Conservation (phyloP, 2,888 invertebrate genomes). For the Aphodius granarius region DNA sequence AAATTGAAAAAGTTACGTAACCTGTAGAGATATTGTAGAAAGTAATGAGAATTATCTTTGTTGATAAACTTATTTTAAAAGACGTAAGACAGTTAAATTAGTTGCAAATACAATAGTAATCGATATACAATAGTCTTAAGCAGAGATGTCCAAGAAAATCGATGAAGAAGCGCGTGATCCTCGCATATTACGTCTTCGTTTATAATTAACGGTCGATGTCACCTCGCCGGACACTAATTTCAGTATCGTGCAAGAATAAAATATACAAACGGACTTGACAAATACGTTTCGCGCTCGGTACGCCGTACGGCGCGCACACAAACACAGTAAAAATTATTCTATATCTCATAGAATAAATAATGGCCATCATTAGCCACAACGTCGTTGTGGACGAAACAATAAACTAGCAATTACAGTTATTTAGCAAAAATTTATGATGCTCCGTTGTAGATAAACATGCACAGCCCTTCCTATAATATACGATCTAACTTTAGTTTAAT, state of each 20-base stretch:
- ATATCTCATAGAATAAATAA: conserved; percentile 18
- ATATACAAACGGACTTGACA: conserved; percentile 13
- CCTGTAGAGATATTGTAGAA: neutral
- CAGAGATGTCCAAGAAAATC: neutral
- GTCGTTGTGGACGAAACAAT: conserved; percentile 30
- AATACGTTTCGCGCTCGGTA: neutral
- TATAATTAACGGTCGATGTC: conserved; percentile 8
- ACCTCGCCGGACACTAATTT: neutral
- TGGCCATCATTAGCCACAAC: conserved; percentile 22
- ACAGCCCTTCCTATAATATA: conserved; percentile 19
- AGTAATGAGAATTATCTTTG: neutral
- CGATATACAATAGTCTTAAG: neutral
- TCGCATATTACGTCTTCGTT: neutral
- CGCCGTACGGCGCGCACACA: conserved; percentile 1
- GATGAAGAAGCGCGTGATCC: conserved; percentile 1
- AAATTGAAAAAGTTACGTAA: neutral
- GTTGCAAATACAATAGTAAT: neutral
- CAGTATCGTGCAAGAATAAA: conserved; percentile 6
- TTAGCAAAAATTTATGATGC: conserved; percentile 39
- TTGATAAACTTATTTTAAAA: neutral
- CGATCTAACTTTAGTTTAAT: conserved; percentile 39
- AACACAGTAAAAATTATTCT: conserved; percentile 15
- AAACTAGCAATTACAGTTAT: conserved; percentile 37
- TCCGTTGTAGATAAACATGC: conserved; percentile 37
- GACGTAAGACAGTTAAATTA: too few relatives aligned